phyloP scores from a whole-genome alignment of 2,888 invertebrate species.

The Acholoe squamosa region DNA sequence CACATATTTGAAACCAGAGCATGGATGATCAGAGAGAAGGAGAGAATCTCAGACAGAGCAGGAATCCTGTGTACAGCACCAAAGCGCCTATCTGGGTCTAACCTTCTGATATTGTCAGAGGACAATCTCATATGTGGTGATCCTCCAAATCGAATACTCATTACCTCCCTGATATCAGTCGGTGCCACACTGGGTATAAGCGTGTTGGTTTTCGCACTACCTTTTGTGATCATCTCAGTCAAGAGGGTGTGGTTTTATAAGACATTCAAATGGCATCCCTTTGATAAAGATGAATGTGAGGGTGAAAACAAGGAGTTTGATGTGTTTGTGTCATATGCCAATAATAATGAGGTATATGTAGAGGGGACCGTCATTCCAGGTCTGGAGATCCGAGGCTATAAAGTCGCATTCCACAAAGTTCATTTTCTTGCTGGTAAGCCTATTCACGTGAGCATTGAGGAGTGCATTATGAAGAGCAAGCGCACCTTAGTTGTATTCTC shows the following conservation, averaged over 20 bases:
- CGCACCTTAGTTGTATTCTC: constrained; percentile 94
- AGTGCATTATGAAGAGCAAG: constrained; percentile 92
- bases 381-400: constrained; percentile 14
- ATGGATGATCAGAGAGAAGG: no score
- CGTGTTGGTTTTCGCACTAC: not conserved
- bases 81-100: not conserved
- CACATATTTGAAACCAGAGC: no score
- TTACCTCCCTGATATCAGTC: not conserved
- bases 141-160: not conserved
- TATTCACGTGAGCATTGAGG: constrained; percentile 93
- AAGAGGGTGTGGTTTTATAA: constrained; percentile 34
- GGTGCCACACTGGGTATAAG: not conserved
- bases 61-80: not conserved
- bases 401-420: constrained; percentile 28
- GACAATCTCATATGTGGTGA: not conserved
- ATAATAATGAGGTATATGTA: not conserved
- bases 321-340: no score
- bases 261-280: constrained; percentile 30
- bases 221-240: not conserved
- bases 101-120: not conserved
- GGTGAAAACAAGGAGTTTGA: no score
- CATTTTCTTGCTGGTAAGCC: constrained; percentile 76
- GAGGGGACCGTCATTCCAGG: not conserved
- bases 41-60: no score
- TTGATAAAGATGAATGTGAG: no score